Base-by-base conservation (phyloP, 2,888 invertebrate species). In the Apeira syringaria region DNA sequence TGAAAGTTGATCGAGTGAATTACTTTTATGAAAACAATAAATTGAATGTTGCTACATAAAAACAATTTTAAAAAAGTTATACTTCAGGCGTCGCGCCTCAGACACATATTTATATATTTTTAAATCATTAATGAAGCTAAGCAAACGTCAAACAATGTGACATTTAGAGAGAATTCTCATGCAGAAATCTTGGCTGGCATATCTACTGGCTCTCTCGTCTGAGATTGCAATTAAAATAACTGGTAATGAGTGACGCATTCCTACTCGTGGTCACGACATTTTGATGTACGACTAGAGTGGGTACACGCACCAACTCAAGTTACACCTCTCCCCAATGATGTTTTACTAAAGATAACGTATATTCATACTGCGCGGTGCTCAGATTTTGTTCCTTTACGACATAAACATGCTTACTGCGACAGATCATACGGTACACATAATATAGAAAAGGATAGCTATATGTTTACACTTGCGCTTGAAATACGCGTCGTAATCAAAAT, bases 181-280 rank as follows among this genome's bases (percentile, higher is more conserved):
- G 46, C 49, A 34, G 27, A 29, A 43, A 27, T 58, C 34, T 56
- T 56, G 58, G 57, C 55, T 47, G 39, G 43, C 34, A 26, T 15
- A 20, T 48, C 47, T 50, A 34, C 53, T 42, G 41, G 42, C 55
- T 56, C 56, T 59, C 53, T 50, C 57, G 62, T 53, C 59, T 60
- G n/a, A 59, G 49, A 51, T 56, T 64, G 71, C 66, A 79, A 80
- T 79, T 75, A 78, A 74, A 79, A 78, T 80, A 77, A 68, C 76
- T 74, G 67, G 73, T 79, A 78, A 78, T 74, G 74, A 75, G 74
- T 64, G 62, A 70, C 65, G 66, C 77, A 75, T 77, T 67, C 72
- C 56, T 56, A 62, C 67, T 50, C 63, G 65, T 59, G 69, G 60
- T 58, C 64, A 67, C 67, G 71, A 61, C 67, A 57, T 47, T 45